Conservation (phyloP, 2,113 vertebrate genomes). For the Cavia aperea region DNA sequence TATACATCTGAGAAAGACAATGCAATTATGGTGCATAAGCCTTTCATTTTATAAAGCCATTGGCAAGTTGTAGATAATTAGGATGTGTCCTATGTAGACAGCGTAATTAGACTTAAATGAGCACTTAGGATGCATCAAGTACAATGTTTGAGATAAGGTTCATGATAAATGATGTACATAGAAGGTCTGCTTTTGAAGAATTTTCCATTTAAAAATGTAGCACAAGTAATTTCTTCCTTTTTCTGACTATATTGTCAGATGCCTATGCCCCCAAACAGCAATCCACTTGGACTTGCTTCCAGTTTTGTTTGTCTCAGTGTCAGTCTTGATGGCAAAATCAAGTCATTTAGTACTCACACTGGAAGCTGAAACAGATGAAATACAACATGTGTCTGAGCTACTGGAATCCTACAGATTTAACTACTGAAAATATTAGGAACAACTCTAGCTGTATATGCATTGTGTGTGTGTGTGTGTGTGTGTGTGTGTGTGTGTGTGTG, state of each 20-base stretch:
- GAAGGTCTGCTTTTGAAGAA: neutral
- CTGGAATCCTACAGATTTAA: neutral
- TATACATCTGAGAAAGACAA: neutral
- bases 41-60: neutral
- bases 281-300: neutral
- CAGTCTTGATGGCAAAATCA: neutral
- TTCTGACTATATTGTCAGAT: neutral
- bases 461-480: neutral
- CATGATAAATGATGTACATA: neutral
- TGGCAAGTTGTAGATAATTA: neutral
- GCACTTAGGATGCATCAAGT: neutral
- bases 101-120: neutral
- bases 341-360: neutral
- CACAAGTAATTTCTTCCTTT: neutral
- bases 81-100: neutral
- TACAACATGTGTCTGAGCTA: neutral
- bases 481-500: neutral
- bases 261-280: neutral
- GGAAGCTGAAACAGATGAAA: neutral
- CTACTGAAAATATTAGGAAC: neutral
- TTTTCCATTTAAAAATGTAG: neutral
- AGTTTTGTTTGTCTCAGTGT: neutral
- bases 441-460: neutral
- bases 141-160: neutral
- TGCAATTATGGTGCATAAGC: neutral